These are phyloP conservation scores for Scomber scombrus DNA, from an alignment of 2,113 vertebrate species.

Conservation along the genomic window DNA sequence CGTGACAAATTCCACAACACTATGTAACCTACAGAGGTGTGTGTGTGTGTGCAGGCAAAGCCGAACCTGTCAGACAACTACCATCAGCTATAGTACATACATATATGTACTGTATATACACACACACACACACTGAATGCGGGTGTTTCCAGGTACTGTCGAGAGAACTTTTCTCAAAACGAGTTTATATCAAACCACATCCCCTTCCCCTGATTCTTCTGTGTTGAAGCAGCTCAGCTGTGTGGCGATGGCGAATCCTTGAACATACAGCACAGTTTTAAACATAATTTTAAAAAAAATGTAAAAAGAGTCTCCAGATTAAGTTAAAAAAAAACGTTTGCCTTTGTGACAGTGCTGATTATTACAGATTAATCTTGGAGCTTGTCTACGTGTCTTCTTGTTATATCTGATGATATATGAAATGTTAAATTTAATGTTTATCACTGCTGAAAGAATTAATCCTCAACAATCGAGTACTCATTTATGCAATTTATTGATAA, in stretches of 20 bases:
- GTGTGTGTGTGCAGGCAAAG: conserved; percentile 4
- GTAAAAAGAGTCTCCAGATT: neutral
- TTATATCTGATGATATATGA: too few species aligned
- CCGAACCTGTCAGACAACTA: conserved; percentile 69
- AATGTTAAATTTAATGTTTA: too few species aligned
- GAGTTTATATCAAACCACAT: conserved; percentile 72
- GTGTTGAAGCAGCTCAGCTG: conserved; percentile 39
- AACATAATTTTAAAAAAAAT: neutral
- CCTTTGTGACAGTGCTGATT: too few species aligned
- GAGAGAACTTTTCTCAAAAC: conserved; percentile 37
- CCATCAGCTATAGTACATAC: conserved; percentile 31
- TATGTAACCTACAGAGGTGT: conserved; percentile 14
- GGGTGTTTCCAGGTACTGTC: conserved; percentile 42
- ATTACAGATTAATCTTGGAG: too few species aligned
- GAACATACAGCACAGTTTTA: neutral
- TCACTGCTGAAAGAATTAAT: too few species aligned
- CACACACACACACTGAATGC: too few species aligned
- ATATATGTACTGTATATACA: neutral
- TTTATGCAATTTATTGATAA: too few species aligned
- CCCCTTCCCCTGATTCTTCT: conserved; percentile 53
- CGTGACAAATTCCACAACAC: conserved; percentile 59
- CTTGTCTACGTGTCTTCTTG: too few species aligned
- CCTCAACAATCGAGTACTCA: too few species aligned
- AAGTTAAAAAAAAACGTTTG: neutral
- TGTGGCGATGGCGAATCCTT: neutral